These are phyloP conservation scores for Pygmarrhopalites habei DNA, from an alignment of 1,140 invertebrate genomes.

Conservation along the genomic window DNA sequence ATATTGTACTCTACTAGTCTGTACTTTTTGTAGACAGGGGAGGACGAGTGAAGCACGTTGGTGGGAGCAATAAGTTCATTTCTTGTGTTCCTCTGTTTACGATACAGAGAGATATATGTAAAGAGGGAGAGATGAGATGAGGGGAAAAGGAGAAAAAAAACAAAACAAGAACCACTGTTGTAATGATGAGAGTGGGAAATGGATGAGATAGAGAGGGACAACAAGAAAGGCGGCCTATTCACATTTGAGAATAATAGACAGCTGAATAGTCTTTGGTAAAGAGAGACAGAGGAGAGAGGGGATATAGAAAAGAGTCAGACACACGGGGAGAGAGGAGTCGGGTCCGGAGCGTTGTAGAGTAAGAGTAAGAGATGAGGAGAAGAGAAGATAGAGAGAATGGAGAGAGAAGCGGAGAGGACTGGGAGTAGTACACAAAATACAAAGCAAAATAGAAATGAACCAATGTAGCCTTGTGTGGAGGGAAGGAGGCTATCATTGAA, in stretches of 20 bases:
- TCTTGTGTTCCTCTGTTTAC: too few relatives aligned
- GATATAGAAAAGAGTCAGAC: constrained; percentile 6
- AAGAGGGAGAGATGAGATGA: neutral
- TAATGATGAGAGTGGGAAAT: neutral
- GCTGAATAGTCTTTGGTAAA: constrained; percentile 13
- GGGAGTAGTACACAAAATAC: constrained; percentile 11
- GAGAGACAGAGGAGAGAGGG: too few relatives aligned
- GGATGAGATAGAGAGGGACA: constrained; percentile 3
- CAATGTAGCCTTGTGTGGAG: constrained; percentile 18
- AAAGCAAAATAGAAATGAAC: constrained; percentile 4
- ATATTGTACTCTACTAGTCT: too few relatives aligned
- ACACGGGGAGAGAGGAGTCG: too few relatives aligned
- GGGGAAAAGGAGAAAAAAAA: neutral
- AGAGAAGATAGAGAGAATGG: neutral
- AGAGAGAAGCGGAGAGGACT: neutral
- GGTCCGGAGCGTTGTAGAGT: too few relatives aligned
- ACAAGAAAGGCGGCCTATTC: neutral
- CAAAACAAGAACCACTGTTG: neutral
- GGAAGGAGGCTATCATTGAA: constrained; percentile 20
- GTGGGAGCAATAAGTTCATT: too few relatives aligned
- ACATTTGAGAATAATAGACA: constrained; percentile 8
- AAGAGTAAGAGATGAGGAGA: too few relatives aligned
- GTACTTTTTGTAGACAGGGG: too few relatives aligned
- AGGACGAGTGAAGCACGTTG: too few relatives aligned
- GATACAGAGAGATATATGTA: constrained; percentile 2